These are phyloP conservation scores for Anas platyrhynchos DNA, from an alignment of 2,113 vertebrate species.

Conservation along the genomic window DNA sequence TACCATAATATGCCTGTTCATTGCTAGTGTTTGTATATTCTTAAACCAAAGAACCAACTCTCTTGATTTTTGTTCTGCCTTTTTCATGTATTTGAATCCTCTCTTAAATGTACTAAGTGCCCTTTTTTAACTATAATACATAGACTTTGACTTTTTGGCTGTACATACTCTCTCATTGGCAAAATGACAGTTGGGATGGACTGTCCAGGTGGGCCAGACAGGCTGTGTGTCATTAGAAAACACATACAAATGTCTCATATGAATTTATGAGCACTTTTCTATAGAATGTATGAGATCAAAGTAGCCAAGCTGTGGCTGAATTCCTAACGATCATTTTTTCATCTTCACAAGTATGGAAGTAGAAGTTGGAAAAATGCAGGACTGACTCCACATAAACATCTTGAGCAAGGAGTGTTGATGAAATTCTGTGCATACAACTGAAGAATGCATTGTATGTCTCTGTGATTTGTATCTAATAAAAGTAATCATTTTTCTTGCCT, in stretches of 20 bases:
- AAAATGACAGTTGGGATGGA: background rate
- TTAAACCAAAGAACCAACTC: background rate
- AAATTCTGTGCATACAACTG: background rate
- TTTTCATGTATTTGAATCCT: background rate
- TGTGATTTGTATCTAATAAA: background rate
- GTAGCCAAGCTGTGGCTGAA: background rate
- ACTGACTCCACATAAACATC: background rate
- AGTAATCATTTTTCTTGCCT: background rate
- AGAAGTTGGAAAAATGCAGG: background rate
- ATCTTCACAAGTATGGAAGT: background rate
- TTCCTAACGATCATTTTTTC: background rate
- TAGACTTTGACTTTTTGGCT: background rate
- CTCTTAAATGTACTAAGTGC: background rate
- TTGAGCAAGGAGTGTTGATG: accelerated
- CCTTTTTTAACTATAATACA: background rate
- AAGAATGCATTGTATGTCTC: too few species aligned
- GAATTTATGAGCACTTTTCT: background rate
- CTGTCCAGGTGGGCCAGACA: background rate
- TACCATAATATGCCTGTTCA: background rate
- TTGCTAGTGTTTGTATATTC: background rate
- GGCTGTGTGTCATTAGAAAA: background rate
- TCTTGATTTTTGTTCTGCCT: background rate
- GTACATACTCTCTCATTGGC: background rate
- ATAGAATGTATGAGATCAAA: background rate
- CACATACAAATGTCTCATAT: background rate